Base-by-base conservation (phyloP, 1,140 invertebrate genomes). In the Mizuhopecten yessoensis region DNA sequence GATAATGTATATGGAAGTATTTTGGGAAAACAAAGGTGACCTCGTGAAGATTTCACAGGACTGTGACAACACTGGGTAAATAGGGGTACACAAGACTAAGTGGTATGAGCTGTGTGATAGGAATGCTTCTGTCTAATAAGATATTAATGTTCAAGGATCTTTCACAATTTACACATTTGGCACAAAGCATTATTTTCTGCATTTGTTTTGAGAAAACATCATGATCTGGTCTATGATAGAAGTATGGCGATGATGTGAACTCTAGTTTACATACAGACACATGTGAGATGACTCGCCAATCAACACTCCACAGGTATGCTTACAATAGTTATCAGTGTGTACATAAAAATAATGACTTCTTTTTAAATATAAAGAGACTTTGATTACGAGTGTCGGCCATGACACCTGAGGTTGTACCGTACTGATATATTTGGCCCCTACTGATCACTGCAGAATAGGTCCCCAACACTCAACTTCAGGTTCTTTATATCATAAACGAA, bases 141-240 rank as follows among this genome's bases (percentile, higher is more conserved):
- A 75, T 29, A 29, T 7, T 29, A n/a, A 75, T 29, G 0, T 9
- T 75, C 23, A n/a, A 75, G 45, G 45, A 49, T 49, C 45, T n/a
- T 75, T 75, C 57, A 75, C n/a, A 75, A 29, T 75, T 75, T 75
- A 75, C 17, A 75, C n/a, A 75, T 75, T 75, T 75, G 57, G 57
- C 57, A 75, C 57, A 75, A 75, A 75, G 57, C 57, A 45, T 75
- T 29, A 75, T 75, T 5, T 45, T 45, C 42, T 45, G 42, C 42
- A 45, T 45, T 45, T 45, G 42, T 45, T 45, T 10, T 45, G 42
- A 45, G 42, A 45, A 45, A 45, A 45, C 42, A 75, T 75, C 23
- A 75, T 75, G 57, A 45, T 20, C 42, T 45, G 17, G 57, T 75
- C 23, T 75, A 29, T 75, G n/a, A 75, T 29, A 75, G 57, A 1